Conservation (phyloP, 2,113 vertebrate species). For the Caracal caracal region DNA sequence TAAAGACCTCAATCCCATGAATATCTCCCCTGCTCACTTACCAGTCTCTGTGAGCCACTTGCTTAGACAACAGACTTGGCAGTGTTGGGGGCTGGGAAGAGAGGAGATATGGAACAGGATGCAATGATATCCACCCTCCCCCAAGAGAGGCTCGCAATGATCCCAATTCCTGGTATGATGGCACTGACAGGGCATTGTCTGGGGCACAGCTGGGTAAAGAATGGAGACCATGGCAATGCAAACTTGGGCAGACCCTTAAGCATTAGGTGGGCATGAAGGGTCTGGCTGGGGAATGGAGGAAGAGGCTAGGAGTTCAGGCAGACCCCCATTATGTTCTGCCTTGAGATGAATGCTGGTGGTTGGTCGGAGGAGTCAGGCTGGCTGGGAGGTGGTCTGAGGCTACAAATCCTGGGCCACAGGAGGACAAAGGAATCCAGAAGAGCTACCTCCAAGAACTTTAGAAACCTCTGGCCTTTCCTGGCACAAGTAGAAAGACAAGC, state of each 20-base stretch:
- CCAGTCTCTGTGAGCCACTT: not conserved
- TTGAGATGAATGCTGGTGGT: not conserved
- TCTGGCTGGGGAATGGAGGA: not conserved
- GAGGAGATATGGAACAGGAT: not conserved
- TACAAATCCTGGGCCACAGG: not conserved
- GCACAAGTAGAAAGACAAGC: slow-evolving; percentile 53
- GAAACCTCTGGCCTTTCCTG: slow-evolving; percentile 45
- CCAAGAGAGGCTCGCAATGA: not conserved
- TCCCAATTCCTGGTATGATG: not conserved
- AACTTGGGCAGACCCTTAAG: not conserved
- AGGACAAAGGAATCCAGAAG: slow-evolving; percentile 14
- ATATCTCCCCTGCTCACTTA: not conserved
- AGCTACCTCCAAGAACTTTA: slow-evolving; percentile 39
- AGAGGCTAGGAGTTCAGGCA: not conserved
- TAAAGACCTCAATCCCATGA: not conserved
- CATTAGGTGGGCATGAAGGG: not conserved
- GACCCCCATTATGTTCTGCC: not conserved
- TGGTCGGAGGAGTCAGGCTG: not conserved
- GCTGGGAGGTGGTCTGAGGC: not conserved
- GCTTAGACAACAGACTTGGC: not conserved
- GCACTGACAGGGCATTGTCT: not conserved
- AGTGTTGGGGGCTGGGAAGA: not conserved
- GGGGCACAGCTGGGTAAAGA: not conserved
- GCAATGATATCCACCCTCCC: not conserved
- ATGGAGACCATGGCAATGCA: not conserved